Evolutionary conservation across 2,888 invertebrate species (phyloP), one percentile per base, ranked within the genome.

Genomic region (Pterobdella sp.): DNA sequence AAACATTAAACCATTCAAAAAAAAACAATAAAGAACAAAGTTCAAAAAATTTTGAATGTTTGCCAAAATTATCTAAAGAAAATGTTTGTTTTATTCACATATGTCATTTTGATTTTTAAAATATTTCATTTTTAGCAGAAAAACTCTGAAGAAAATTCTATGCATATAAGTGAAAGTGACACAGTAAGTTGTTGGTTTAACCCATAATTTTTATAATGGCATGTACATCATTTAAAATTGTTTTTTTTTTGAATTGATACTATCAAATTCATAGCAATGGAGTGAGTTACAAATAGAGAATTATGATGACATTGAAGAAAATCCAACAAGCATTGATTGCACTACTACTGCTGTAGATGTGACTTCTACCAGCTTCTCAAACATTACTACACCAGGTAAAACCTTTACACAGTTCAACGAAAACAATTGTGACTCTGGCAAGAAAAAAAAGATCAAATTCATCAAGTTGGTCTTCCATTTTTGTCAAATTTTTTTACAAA

Each of bases 381-480:
- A 7, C 26, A 4, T n/a, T 4, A 18, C 60, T 56, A 22, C 60
- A 56, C n/a, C 49, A 42, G 10, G 4, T 3, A 56, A 26, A 22
- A 56, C 60, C 60, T 26, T 26, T 26, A 56, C 60, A n/a, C 60
- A 22, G n/a, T 4, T 4, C 60, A 56, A 56, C 26, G 60, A 56
- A 56, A 22, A 56, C 10, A 7, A 22, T 56, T 56, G 4, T 36
- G 71, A 71, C 36, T 71, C 71, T 1, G 71, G 71, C 18, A 71
- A 71, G 26, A 71, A 71, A 56, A 71, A 63, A 31, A 71, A 71
- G 26, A 32, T 42, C 18, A 71, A 60, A 35, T 71, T 71, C 35
- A 31, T 71, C 37, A 56, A 63, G 71, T 71, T 60, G 14, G 60
- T 34, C 34, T 63, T 3, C 26, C n/a, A 29, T 52, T 32, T 4